Percentiles rank a stretch among this genome's conserved stretches.
phyloP scores from a whole-genome alignment of 53 echinoderm and acorn worm genomes.

The Patiria pectinifera region DNA sequence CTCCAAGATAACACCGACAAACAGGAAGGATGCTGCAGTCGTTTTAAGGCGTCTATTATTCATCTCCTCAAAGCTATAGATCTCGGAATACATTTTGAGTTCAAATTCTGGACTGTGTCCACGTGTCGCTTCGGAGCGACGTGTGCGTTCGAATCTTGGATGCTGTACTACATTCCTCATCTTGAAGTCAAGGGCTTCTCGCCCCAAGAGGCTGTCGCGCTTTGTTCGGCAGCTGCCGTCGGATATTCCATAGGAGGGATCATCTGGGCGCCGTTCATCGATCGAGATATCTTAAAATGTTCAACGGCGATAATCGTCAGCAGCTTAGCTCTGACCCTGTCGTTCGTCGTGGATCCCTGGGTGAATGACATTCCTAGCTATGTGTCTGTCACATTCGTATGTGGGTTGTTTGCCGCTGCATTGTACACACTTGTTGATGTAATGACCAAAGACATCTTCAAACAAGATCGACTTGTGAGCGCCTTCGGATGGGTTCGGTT shows the following conservation, averaged over 20 bases:
- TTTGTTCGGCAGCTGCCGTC: neutral
- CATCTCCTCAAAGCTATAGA: neutral
- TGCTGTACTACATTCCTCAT: neutral
- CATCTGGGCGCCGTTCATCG: constrained; percentile 10
- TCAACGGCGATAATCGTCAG: neutral
- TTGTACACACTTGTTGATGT: neutral
- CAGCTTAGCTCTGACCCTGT: neutral
- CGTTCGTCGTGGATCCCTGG: neutral
- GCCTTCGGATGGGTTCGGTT: neutral
- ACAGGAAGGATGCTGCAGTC: neutral
- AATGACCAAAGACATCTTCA: neutral
- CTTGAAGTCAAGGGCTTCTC: neutral
- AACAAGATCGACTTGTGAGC: neutral
- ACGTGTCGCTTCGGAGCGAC: no score
- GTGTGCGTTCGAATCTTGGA: neutral
- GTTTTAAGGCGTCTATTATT: neutral
- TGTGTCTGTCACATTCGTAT: no score
- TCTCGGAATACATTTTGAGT: neutral
- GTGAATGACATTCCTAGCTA: no score
- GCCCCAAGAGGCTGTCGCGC: constrained; percentile 1
- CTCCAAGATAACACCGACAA: neutral
- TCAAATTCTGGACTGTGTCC: neutral
- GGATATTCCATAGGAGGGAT: neutral
- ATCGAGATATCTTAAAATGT: neutral
- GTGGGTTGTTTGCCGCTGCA: no score